Evolutionary conservation across 2,888 invertebrate species (phyloP).

Genomic region (Macaria notata): DNA sequence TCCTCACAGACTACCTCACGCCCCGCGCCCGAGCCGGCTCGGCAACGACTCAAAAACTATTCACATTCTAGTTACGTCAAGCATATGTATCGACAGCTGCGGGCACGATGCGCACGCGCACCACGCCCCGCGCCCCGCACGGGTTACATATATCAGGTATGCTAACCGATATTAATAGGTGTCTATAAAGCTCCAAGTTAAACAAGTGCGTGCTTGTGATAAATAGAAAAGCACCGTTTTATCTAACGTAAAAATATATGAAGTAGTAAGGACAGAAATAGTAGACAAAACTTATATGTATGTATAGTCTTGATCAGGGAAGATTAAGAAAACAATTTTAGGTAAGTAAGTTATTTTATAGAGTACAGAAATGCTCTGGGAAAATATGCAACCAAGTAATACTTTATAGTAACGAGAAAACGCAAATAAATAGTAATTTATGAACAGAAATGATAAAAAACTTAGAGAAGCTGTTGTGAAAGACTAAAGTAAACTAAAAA

Average conservation of each 20-base stretch:
- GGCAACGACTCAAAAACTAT: constrained; percentile 80
- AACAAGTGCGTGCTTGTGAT: constrained; percentile 45
- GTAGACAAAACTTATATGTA: constrained; percentile 7
- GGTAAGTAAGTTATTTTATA: neutral
- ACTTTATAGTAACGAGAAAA: neutral
- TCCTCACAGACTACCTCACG: constrained; percentile 64
- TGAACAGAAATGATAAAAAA: constrained; percentile 9
- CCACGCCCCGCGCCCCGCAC: constrained; percentile 47
- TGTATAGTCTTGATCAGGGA: neutral
- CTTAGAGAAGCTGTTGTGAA: constrained; percentile 26
- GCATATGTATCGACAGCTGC: constrained; percentile 35
- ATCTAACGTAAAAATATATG: constrained; percentile 30
- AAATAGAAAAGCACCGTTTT: constrained; percentile 29
- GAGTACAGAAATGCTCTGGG: constrained; percentile 5
- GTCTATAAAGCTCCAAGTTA: constrained; percentile 48
- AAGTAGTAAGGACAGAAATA: constrained; percentile 4
- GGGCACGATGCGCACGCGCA: constrained; percentile 38
- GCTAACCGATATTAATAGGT: constrained; percentile 43
- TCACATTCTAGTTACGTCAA: constrained; percentile 68
- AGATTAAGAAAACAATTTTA: neutral
- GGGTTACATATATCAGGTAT: constrained; percentile 48
- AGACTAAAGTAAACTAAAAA: constrained; percentile 35
- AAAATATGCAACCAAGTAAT: constrained; percentile 6
- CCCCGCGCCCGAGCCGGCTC: constrained; percentile 75
- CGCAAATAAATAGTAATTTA: constrained; percentile 1